Conservation (phyloP, 2,888 invertebrate genomes). For the Drosophila diplacantha region DNA sequence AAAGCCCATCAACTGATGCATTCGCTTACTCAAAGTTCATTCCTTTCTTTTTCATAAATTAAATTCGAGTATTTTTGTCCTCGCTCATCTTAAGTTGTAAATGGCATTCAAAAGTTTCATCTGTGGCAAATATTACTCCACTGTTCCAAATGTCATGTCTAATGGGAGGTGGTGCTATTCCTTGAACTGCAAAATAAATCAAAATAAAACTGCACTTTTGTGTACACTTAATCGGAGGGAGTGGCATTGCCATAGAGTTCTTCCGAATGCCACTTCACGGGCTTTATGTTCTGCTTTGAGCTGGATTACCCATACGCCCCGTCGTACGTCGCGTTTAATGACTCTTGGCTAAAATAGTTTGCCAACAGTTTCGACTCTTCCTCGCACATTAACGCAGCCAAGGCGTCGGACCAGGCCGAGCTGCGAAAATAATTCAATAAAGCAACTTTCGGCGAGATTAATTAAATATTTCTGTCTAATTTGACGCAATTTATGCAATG, state of each 20-base stretch:
- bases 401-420: conserved; percentile 20
- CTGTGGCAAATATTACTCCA: not conserved
- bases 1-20: not conserved
- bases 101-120: conserved; percentile 1
- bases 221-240: not conserved
- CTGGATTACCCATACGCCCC: conserved; percentile 28
- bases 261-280: conserved; percentile 3
- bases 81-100: not conserved
- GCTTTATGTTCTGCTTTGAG: not conserved
- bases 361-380: conserved; percentile 44
- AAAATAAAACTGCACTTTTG: not conserved
- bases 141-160: conserved; percentile 1
- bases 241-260: not conserved
- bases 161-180: not conserved
- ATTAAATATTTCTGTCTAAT: conserved; percentile 73
- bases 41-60: not conserved
- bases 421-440: conserved; percentile 65
- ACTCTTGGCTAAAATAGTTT: conserved; percentile 62
- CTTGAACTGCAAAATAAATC: conserved; percentile 2
- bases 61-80: not conserved
- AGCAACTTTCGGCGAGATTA: conserved; percentile 68
- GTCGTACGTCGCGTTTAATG: conserved; percentile 54
- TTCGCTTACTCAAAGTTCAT: not conserved
- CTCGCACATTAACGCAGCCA: conserved; percentile 39
- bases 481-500: conserved; percentile 70